Conservation (phyloP, 2,113 vertebrate genomes). For the Penelope pileata region DNA sequence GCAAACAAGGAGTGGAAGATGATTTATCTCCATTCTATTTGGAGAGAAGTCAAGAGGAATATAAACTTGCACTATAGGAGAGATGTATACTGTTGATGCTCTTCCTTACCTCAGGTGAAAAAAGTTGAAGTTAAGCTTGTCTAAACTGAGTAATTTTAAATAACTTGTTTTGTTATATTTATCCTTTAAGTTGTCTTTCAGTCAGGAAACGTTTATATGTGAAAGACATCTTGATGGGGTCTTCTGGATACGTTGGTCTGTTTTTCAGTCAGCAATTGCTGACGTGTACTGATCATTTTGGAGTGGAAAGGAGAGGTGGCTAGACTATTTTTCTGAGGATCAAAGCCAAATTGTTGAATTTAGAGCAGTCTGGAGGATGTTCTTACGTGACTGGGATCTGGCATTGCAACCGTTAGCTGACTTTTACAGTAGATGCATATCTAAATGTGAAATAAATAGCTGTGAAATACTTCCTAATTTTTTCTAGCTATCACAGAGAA, state of each 20-base stretch:
- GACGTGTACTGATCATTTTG: background rate
- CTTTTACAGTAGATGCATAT: background rate
- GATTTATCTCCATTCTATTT: background rate
- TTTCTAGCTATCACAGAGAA: background rate
- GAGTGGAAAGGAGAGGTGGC: background rate
- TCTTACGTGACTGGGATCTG: background rate
- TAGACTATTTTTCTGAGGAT: background rate
- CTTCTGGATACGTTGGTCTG: background rate
- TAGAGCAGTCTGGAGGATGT: background rate
- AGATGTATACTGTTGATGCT: background rate
- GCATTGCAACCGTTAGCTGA: background rate
- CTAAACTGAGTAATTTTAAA: constrained; percentile 27
- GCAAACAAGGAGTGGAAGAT: background rate
- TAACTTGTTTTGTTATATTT: too few species aligned
- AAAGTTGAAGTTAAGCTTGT: background rate
- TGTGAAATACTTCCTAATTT: background rate
- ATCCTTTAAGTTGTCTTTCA: background rate
- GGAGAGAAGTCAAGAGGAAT: background rate
- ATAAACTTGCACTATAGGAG: background rate
- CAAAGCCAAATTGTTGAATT: background rate
- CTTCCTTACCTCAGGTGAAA: constrained; percentile 1
- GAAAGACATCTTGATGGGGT: background rate
- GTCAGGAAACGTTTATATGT: background rate
- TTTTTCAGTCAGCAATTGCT: background rate
- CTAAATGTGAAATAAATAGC: background rate